Percentiles rank a stretch among this genome's conserved stretches.
Conservation (phyloP, 2,113 vertebrate genomes). For the Columba livia region DNA sequence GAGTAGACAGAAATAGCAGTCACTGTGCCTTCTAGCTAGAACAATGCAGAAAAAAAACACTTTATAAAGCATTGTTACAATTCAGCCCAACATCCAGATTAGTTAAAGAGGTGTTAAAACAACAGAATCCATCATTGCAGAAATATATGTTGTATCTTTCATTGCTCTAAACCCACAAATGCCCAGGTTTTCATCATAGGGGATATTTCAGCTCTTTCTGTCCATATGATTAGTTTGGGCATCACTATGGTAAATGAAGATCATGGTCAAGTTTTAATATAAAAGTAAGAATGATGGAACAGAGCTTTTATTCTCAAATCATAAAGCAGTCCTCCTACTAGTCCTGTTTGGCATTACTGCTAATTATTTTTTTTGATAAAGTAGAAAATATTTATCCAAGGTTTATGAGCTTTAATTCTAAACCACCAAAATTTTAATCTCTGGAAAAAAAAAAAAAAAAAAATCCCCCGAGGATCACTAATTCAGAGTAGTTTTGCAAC, state of each 20-base stretch:
- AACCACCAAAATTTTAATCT: neutral
- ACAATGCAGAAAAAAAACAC: neutral
- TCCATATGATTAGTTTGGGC: neutral
- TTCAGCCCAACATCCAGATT: neutral
- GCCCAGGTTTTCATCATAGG: neutral
- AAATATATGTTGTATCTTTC: neutral
- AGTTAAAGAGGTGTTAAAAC: neutral
- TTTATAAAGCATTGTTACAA: neutral
- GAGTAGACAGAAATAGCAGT: neutral
- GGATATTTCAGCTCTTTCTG: neutral
- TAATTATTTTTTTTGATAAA: neutral
- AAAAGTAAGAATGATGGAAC: neutral
- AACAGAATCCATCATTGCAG: neutral
- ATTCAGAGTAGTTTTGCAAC: rapidly evolving
- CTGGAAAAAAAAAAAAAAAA: neutral
- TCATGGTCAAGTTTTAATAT: neutral
- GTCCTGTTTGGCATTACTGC: neutral
- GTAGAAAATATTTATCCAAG: neutral
- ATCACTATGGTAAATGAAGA: neutral
- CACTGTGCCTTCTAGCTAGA: neutral
- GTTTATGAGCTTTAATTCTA: no score
- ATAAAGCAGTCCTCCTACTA: neutral
- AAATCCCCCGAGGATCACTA: neutral
- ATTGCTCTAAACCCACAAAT: neutral
- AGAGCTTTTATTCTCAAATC: neutral